These are phyloP conservation scores for Campoplex nolae DNA, from an alignment of 2,888 invertebrate genomes.

Conservation along the genomic window DNA sequence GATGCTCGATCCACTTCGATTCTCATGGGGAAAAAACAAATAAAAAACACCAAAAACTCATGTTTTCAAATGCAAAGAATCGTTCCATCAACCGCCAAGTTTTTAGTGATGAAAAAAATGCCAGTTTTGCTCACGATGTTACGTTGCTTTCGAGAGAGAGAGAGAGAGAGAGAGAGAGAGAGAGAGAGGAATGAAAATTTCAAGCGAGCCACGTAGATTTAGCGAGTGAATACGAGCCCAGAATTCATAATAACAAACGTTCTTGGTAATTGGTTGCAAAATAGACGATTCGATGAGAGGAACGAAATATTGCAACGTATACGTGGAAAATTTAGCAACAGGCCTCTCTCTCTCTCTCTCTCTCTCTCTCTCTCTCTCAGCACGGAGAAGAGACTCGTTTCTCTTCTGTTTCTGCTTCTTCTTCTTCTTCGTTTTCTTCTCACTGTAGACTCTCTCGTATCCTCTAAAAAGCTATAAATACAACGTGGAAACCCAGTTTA, in stretches of 20 bases:
- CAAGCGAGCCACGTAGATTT: not conserved
- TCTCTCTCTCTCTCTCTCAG: too few relatives aligned
- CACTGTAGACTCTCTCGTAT: slow-evolving; percentile 19
- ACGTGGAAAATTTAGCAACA: slow-evolving; percentile 44
- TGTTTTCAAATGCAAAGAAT: not conserved
- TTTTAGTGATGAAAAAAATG: not conserved
- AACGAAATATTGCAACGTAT: slow-evolving; percentile 46
- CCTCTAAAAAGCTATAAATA: slow-evolving; percentile 62
- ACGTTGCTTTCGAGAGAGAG: not conserved
- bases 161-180: not conserved
- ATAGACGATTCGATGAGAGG: slow-evolving; percentile 50
- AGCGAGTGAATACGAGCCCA: not conserved
- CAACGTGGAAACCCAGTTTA: slow-evolving; percentile 58
- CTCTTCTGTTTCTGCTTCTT: not conserved
- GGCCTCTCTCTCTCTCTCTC: not conserved
- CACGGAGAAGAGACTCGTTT: not conserved
- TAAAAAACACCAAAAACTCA: not conserved
- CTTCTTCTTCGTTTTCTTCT: not conserved
- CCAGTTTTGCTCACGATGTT: not conserved
- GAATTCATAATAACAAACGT: slow-evolving; percentile 20
- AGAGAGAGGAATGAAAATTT: not conserved
- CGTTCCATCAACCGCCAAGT: not conserved
- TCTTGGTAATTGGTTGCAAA: slow-evolving; percentile 33
- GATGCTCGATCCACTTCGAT: too few relatives aligned
- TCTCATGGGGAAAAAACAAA: too few relatives aligned